These are phyloP conservation scores for Rapana venosa DNA, from an alignment of 2,888 invertebrate species.

Conservation along the genomic window DNA sequence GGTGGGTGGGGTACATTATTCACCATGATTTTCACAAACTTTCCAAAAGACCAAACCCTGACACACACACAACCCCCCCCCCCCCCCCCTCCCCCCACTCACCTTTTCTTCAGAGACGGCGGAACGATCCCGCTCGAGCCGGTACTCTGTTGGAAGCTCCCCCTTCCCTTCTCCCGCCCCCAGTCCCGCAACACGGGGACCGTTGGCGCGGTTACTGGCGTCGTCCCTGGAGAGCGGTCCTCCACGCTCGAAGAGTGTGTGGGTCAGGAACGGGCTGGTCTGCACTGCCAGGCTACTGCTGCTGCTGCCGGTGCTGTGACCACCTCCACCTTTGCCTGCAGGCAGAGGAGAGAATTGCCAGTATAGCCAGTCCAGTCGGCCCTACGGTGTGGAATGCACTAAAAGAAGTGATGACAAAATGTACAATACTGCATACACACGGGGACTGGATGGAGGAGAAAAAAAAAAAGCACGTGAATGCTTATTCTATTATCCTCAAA, in stretches of 20 bases:
- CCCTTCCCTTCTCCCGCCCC: neutral
- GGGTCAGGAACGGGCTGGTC: slow-evolving; percentile 35
- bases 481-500: no score
- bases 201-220: neutral
- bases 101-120: neutral
- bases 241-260: slow-evolving; percentile 18
- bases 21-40: neutral
- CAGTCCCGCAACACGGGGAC: neutral
- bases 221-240: neutral
- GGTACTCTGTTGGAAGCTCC: neutral
- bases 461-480: no score
- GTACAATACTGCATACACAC: no score
- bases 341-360: neutral
- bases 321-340: slow-evolving; percentile 17
- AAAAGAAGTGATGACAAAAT: no score
- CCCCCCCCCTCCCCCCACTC: neutral
- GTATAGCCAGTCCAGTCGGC: no score
- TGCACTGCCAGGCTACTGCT: slow-evolving; percentile 17
- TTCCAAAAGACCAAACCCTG: neutral
- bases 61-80: neutral
- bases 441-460: no score
- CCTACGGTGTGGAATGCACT: no score
- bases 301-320: slow-evolving; percentile 13
- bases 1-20: no score
- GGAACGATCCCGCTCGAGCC: neutral